These are phyloP conservation scores for Rhagonycha fulva DNA, from an alignment of 2,888 invertebrate species.

Conservation along the genomic window DNA sequence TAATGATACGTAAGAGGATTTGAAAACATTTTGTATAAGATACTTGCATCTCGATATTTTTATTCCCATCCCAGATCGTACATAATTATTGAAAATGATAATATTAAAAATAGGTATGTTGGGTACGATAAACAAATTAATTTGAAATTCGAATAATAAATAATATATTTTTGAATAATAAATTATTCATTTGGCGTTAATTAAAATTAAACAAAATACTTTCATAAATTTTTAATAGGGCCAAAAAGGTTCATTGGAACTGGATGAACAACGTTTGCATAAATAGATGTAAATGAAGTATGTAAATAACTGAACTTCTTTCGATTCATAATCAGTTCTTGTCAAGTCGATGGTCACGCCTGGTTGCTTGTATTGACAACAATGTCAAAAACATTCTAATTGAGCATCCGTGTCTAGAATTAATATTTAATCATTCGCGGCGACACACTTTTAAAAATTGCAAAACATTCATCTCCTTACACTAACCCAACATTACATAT, in stretches of 20 bases:
- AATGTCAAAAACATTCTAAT: constrained; percentile 53
- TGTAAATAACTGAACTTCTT: constrained; percentile 41
- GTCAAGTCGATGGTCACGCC: constrained; percentile 44
- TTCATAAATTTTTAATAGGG: constrained; percentile 21
- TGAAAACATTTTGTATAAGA: constrained; percentile 1
- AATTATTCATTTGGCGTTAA: constrained; percentile 20
- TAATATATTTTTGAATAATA: background rate
- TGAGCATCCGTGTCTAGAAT: constrained; percentile 42
- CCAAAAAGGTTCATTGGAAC: constrained; percentile 7
- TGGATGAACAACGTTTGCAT: constrained; percentile 29
- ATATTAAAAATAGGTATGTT: background rate
- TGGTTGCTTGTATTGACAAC: constrained; percentile 46
- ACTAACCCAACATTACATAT: background rate
- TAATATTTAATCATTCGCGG: constrained; percentile 25
- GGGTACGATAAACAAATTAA: background rate
- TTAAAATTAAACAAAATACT: constrained; percentile 24
- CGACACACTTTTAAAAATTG: background rate
- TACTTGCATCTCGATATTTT: background rate
- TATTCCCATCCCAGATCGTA: background rate
- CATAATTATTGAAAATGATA: background rate
- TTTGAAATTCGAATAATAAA: background rate
- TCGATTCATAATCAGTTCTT: constrained; percentile 45
- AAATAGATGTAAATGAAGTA: constrained; percentile 38
- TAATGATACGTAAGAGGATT: constrained; percentile 25
- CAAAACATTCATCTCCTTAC: background rate